These are phyloP conservation scores for Nomada ruficornis DNA, from an alignment of 2,888 invertebrate genomes.

Conservation along the genomic window DNA sequence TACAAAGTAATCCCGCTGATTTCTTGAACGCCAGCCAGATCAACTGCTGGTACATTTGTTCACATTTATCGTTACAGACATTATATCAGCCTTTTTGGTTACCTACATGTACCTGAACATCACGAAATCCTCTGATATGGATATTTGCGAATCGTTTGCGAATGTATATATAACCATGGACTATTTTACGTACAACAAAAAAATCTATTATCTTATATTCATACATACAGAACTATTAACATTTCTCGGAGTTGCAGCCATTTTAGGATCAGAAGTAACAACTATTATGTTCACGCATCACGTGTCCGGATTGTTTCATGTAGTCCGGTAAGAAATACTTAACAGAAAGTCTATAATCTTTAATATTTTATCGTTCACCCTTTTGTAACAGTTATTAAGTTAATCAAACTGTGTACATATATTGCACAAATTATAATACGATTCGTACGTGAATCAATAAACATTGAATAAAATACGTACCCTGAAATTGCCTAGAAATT, in stretches of 20 bases:
- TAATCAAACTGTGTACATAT: background rate
- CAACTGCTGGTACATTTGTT: background rate
- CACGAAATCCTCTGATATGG: background rate
- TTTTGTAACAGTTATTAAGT: background rate
- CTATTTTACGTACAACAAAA: conserved; percentile 3
- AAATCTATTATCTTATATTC: background rate
- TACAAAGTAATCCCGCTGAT: no score
- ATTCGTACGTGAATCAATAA: no score
- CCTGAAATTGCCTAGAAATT: no score
- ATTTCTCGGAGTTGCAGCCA: background rate
- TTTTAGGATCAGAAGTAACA: conserved; percentile 23
- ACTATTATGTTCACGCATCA: background rate
- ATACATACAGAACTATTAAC: accelerated
- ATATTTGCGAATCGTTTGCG: background rate
- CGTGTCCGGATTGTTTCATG: conserved; percentile 14
- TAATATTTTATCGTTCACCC: background rate
- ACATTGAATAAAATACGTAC: no score
- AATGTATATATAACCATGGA: background rate
- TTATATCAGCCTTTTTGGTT: background rate
- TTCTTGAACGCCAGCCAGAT: no score
- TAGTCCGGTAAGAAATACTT: conserved; percentile 48
- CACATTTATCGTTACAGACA: conserved; percentile 1
- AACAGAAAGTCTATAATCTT: background rate
- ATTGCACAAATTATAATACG: background rate
- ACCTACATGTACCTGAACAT: no score